Percentiles rank a stretch among this genome's conserved stretches.
Evolutionary conservation across 2,113 vertebrate species (phyloP).

Genomic region (Pseudorhombus dupliciocellatus): DNA sequence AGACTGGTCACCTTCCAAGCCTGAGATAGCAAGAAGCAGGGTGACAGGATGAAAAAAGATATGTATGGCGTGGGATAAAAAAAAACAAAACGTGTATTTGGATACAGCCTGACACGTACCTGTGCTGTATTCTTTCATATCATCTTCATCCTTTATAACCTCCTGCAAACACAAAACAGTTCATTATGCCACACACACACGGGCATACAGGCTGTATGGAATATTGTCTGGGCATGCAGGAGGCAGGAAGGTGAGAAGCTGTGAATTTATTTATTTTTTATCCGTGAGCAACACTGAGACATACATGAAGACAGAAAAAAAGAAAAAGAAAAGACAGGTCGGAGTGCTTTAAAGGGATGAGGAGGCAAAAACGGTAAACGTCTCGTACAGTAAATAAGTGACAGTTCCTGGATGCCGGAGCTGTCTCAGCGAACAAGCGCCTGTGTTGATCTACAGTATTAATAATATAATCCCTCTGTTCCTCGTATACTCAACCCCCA

Average conservation of each 20-base stretch:
- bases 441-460: slow-evolving; percentile 54
- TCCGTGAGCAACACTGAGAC: slow-evolving; percentile 22
- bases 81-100: neutral
- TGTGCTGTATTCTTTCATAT: slow-evolving; percentile 52
- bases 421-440: slow-evolving; percentile 17
- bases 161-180: slow-evolving; percentile 77
- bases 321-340: neutral
- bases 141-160: slow-evolving; percentile 59
- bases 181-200: slow-evolving; percentile 60
- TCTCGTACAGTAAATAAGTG: slow-evolving; percentile 9
- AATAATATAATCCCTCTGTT: slow-evolving; percentile 40
- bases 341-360: slow-evolving; percentile 31
- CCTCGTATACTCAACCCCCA: slow-evolving; percentile 22
- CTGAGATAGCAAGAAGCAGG: slow-evolving; percentile 53
- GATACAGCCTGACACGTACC: slow-evolving; percentile 64
- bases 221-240: slow-evolving; percentile 70
- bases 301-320: slow-evolving; percentile 22
- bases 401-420: slow-evolving; percentile 28
- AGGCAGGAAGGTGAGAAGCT: slow-evolving; percentile 56
- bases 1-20: slow-evolving; percentile 70
- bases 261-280: slow-evolving; percentile 38
- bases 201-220: slow-evolving; percentile 64
- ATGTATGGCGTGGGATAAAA: slow-evolving; percentile 9
- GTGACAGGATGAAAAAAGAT: slow-evolving; percentile 6
- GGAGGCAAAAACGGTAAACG: slow-evolving; percentile 15